Evolutionary conservation across 1,140 invertebrate genomes (phyloP).

Genomic region (Rhizoglyphus robini): DNA sequence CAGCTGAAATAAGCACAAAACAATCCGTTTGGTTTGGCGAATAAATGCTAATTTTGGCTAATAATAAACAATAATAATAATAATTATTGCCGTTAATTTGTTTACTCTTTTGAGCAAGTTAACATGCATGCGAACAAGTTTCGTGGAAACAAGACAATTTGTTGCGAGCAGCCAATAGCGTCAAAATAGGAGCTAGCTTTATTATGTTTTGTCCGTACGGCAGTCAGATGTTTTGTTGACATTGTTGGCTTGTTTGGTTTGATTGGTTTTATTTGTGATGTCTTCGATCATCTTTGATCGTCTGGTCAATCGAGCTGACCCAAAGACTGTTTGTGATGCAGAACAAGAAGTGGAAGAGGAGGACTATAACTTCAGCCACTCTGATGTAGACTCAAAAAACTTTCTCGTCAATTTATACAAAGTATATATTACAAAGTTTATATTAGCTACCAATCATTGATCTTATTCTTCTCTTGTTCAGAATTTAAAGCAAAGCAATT

Average conservation of each 20-base stretch:
- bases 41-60: too few species aligned
- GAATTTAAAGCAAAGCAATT: conserved; percentile 4
- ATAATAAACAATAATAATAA: too few species aligned
- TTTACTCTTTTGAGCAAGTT: too few species aligned
- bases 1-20: too few species aligned
- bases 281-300: neutral
- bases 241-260: neutral
- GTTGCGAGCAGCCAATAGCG: too few species aligned
- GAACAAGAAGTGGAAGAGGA: conserved; percentile 6
- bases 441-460: neutral
- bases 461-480: neutral
- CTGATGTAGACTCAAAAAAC: neutral
- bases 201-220: too few species aligned
- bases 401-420: conserved; percentile 1
- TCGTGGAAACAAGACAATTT: too few species aligned
- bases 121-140: too few species aligned
- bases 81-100: too few species aligned
- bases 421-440: neutral
- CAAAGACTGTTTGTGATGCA: neutral
- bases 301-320: neutral
- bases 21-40: too few species aligned
- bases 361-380: neutral
- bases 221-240: neutral
- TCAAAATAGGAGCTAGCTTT: too few species aligned
- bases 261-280: neutral